Percentiles rank a stretch among this genome's conserved stretches.
phyloP scores from a whole-genome alignment of 2,888 invertebrate species.

The Acronicta psi region DNA sequence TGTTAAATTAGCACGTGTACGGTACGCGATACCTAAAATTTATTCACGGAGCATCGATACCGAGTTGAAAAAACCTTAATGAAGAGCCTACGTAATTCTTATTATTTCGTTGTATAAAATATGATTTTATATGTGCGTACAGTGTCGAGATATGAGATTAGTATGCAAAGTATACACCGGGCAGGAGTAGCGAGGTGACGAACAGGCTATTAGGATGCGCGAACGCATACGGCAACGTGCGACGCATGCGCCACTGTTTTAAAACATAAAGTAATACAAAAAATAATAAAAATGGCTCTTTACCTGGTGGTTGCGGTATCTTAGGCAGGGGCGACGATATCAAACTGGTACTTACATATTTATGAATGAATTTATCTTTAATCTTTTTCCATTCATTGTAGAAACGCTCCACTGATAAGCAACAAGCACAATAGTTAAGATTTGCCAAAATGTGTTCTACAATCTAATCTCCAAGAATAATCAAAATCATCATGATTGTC shows the following conservation, averaged over 20 bases:
- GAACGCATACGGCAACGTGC: constrained; percentile 68
- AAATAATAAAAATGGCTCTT: constrained; percentile 68
- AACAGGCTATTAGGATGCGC: constrained; percentile 81
- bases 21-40: constrained; percentile 12
- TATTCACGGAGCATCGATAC: constrained; percentile 41
- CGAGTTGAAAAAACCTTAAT: constrained; percentile 59
- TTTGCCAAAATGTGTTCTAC: constrained; percentile 4
- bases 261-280: constrained; percentile 67
- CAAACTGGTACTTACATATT: constrained; percentile 23
- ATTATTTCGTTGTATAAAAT: constrained; percentile 60
- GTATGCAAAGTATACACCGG: constrained; percentile 79
- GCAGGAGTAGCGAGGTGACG: constrained; percentile 79
- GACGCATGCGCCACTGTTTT: constrained; percentile 62
- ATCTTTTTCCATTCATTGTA: constrained; percentile 15
- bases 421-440: background rate
- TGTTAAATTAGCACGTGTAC: background rate
- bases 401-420: constrained; percentile 39
- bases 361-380: constrained; percentile 49
- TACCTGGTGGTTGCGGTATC: constrained; percentile 54
- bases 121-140: constrained; percentile 62
- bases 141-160: constrained; percentile 65
- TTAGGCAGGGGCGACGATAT: constrained; percentile 18
- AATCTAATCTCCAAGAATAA: constrained; percentile 12
- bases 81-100: constrained; percentile 54
- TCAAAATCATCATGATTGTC: constrained; percentile 1